Percentiles rank a stretch among this genome's conserved stretches.
phyloP scores from a whole-genome alignment of 2,797 vertebrate genomes.

The Podarcis siculus region DNA sequence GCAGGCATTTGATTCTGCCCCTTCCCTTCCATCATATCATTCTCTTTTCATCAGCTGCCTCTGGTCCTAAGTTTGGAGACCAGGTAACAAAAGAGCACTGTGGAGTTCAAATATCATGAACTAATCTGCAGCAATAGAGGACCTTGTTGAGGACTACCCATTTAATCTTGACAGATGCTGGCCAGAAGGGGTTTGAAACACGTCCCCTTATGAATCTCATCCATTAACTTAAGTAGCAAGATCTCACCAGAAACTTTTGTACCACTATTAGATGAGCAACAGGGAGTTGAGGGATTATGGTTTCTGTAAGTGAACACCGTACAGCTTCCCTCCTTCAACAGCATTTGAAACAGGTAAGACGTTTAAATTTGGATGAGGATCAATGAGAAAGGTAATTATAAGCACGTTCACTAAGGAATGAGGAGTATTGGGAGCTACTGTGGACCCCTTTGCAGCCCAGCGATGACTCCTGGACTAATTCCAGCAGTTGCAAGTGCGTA shows the following conservation, averaged over 20 bases:
- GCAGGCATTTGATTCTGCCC: constrained; percentile 55
- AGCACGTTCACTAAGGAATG: not conserved
- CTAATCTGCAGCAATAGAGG: constrained; percentile 34
- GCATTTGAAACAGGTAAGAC: not conserved
- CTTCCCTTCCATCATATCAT: constrained; percentile 23
- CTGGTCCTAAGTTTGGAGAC: constrained; percentile 48
- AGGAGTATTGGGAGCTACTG: not conserved
- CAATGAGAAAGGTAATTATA: not conserved
- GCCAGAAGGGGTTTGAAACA: constrained; percentile 41
- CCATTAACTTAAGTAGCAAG: constrained; percentile 23
- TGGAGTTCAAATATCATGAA: constrained; percentile 50
- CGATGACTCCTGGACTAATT: not conserved
- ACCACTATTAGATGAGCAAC: constrained; percentile 24
- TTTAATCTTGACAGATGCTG: constrained; percentile 44
- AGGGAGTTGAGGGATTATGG: not conserved
- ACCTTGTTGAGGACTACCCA: constrained; percentile 50
- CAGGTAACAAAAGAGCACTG: constrained; percentile 29
- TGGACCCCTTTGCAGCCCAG: not conserved
- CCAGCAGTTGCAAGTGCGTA: no score
- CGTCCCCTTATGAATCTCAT: constrained; percentile 29
- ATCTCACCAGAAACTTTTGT: constrained; percentile 34
- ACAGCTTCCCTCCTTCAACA: not conserved
- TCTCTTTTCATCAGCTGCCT: constrained; percentile 59
- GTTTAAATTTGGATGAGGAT: not conserved
- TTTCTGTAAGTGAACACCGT: not conserved